A percentile compares a stretch with the other conserved stretches of the same genome.
These are phyloP conservation scores for Calameuta pallipes DNA, from an alignment of 2,888 invertebrate genomes.

Conservation along the genomic window DNA sequence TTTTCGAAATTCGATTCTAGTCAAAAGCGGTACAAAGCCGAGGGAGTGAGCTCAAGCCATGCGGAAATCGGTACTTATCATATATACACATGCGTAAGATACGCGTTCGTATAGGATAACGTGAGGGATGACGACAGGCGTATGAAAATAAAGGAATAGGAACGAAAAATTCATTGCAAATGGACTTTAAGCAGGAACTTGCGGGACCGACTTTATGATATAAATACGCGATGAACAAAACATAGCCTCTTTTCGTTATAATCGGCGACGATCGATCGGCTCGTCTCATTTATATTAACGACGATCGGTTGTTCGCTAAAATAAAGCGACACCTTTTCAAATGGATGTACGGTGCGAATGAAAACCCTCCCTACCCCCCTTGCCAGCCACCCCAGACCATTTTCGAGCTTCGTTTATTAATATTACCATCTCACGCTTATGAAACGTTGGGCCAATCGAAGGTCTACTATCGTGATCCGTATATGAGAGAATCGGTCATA, in stretches of 20 bases:
- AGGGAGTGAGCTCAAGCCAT: slow-evolving; percentile 38
- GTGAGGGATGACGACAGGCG: slow-evolving; percentile 27
- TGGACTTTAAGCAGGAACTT: slow-evolving; percentile 28
- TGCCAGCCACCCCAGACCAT: not conserved
- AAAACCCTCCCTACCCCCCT: slow-evolving; percentile 31
- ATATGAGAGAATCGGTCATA: not conserved
- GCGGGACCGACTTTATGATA: slow-evolving; percentile 43
- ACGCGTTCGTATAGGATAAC: slow-evolving; percentile 7
- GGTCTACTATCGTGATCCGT: not conserved
- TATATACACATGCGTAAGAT: not conserved
- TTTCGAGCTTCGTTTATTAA: not conserved
- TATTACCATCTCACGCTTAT: not conserved
- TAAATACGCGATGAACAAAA: slow-evolving; percentile 63
- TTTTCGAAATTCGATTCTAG: slow-evolving; percentile 64
- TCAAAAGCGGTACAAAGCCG: slow-evolving; percentile 65
- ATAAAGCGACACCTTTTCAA: slow-evolving; percentile 61
- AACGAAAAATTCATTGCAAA: not conserved
- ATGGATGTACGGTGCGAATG: slow-evolving; percentile 66
- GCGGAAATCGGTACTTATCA: slow-evolving; percentile 62
- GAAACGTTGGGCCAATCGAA: not conserved
- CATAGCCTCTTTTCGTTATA: slow-evolving; percentile 65
- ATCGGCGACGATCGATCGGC: slow-evolving; percentile 22
- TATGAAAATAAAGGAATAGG: slow-evolving; percentile 13
- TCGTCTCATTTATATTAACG: not conserved
- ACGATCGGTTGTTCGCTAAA: slow-evolving; percentile 50